phyloP scores from a whole-genome alignment of 2,797 vertebrate species.

The Corythornis leucogaster region DNA sequence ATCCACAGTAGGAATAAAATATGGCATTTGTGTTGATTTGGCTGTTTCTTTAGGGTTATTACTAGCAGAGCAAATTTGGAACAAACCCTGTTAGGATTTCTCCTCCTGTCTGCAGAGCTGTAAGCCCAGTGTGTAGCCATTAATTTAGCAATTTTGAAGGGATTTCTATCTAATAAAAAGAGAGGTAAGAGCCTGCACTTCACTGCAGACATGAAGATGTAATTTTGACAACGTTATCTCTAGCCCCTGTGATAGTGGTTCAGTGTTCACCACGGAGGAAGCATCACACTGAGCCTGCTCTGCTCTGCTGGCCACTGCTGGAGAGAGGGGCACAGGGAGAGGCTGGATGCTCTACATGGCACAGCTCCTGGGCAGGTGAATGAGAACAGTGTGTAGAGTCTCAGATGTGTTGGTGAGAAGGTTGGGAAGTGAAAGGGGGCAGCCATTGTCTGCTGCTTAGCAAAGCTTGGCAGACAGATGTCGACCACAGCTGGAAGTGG shows the following conservation, averaged over 20 bases:
- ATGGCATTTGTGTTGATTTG: background rate
- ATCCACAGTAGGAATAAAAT: background rate
- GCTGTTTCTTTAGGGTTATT: constrained; percentile 14
- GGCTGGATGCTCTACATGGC: background rate
- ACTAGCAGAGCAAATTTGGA: constrained; percentile 28
- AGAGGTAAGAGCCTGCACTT: constrained; percentile 31
- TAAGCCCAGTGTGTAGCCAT: background rate
- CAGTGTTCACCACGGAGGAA: background rate
- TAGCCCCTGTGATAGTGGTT: background rate
- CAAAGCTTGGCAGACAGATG: background rate
- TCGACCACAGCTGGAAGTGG: background rate
- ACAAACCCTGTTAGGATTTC: background rate
- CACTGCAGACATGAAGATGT: constrained; percentile 1
- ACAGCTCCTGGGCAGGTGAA: background rate
- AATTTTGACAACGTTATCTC: background rate
- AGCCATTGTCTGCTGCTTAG: background rate
- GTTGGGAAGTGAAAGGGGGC: background rate
- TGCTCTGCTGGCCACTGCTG: fast-evolving
- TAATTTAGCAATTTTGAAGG: constrained; percentile 66
- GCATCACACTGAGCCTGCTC: background rate
- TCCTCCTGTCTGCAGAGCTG: background rate
- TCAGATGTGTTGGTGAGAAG: background rate
- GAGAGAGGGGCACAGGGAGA: background rate
- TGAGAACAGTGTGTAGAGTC: fast-evolving
- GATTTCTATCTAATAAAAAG: constrained; percentile 67